phyloP scores from a whole-genome alignment of 2,797 vertebrate genomes.

The Microcaecilia unicolor region DNA sequence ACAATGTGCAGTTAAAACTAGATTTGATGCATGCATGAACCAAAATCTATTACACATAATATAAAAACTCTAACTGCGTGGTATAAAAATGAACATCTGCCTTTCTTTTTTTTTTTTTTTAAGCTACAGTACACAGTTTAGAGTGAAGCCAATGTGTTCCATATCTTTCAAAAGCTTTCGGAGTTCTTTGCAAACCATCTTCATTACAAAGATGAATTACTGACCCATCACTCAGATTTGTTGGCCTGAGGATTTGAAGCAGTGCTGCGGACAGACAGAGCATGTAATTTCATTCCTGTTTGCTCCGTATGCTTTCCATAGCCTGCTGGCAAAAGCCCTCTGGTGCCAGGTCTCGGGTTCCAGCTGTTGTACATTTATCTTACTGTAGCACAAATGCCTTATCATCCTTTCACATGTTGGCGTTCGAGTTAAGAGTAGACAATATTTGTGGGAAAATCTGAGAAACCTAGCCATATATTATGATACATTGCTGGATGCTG shows the following conservation, averaged over 20 bases:
- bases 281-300: slow-evolving; percentile 48
- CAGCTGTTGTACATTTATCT: slow-evolving; percentile 54
- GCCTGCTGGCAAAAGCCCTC: slow-evolving; percentile 39
- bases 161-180: slow-evolving; percentile 34
- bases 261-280: slow-evolving; percentile 26
- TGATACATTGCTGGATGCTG: background rate
- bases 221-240: slow-evolving; percentile 20
- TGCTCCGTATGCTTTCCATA: slow-evolving; percentile 30
- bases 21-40: too few relatives aligned
- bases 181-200: slow-evolving; percentile 29
- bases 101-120: background rate
- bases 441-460: slow-evolving; percentile 37
- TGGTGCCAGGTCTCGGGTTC: slow-evolving; percentile 44
- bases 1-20: too few relatives aligned
- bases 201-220: slow-evolving; percentile 32
- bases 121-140: too few relatives aligned
- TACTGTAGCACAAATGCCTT: slow-evolving; percentile 22
- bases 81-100: too few relatives aligned
- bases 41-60: too few relatives aligned
- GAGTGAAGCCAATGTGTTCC: slow-evolving; percentile 28
- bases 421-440: slow-evolving; percentile 17
- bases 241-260: background rate
- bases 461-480: background rate
- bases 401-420: slow-evolving; percentile 13
- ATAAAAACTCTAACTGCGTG: too few relatives aligned